Percentiles rank a stretch among this genome's conserved stretches.
Conservation (phyloP, 2,888 invertebrate species). For the Anthrax anthrax region DNA sequence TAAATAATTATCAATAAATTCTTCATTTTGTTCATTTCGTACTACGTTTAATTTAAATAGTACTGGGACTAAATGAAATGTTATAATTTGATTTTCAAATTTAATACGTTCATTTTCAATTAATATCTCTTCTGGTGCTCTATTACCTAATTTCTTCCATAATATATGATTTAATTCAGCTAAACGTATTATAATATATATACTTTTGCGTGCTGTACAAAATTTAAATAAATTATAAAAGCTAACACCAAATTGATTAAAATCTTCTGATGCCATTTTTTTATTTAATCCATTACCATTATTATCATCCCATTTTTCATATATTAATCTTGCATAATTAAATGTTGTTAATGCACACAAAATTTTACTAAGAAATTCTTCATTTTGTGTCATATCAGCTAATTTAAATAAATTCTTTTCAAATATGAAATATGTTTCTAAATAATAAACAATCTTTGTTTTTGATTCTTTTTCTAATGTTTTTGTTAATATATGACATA, state of each 20-base stretch:
- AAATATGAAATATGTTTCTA: constrained; percentile 26
- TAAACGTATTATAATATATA: constrained; percentile 27
- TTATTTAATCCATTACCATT: constrained; percentile 11
- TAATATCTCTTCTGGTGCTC: constrained; percentile 27
- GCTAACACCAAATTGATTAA: constrained; percentile 23
- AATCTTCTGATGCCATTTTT: constrained; percentile 8
- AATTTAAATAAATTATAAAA: constrained; percentile 33
- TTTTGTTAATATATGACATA: constrained; percentile 41
- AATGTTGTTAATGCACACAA: constrained; percentile 21
- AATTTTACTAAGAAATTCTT: constrained; percentile 25
- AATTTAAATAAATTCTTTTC: constrained; percentile 28
- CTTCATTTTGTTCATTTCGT: constrained; percentile 25
- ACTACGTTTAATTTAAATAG: constrained; percentile 34
- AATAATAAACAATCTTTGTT: constrained; percentile 24
- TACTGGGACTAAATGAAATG: constrained; percentile 49
- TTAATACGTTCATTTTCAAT: constrained; percentile 29
- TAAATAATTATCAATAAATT: constrained; percentile 42
- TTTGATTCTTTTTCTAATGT: constrained; percentile 35
- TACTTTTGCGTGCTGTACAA: constrained; percentile 25
- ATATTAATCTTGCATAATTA: constrained; percentile 25
- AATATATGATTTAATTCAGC: constrained; percentile 32
- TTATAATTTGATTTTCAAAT: constrained; percentile 45
- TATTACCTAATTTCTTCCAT: constrained; percentile 31
- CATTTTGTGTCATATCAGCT: constrained; percentile 28
- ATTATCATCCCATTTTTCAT: constrained; percentile 22